Percentiles rank a stretch among this genome's conserved stretches.
phyloP scores from a whole-genome alignment of 2,797 vertebrate species.

The Aselliscus stoliczkanus region DNA sequence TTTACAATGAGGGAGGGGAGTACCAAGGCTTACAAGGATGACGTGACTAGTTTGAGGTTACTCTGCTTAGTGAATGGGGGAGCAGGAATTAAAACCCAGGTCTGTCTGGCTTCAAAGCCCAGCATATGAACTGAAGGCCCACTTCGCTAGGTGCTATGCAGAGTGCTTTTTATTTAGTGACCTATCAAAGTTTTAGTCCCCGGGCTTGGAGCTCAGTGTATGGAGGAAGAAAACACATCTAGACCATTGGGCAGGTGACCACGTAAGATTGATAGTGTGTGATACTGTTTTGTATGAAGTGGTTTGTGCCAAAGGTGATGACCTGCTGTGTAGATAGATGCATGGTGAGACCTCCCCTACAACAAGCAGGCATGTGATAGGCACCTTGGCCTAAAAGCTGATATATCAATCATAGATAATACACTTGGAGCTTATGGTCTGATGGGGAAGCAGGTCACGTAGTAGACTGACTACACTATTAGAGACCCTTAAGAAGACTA shows the following conservation, averaged over 20 bases:
- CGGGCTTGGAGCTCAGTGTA: not conserved
- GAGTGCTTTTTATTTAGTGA: not conserved
- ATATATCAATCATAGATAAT: not conserved
- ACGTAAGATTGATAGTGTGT: rapidly evolving
- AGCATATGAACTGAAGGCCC: not conserved
- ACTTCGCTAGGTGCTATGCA: not conserved
- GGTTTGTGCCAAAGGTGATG: not conserved
- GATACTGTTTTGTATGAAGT: not conserved
- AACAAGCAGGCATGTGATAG: not conserved
- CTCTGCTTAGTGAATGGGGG: not conserved
- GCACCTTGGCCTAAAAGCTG: not conserved
- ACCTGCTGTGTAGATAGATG: not conserved
- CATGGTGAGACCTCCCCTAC: not conserved
- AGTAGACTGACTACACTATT: not conserved
- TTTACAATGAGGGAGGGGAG: not conserved
- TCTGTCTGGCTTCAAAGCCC: not conserved
- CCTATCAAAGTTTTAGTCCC: not conserved
- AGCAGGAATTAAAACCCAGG: not conserved
- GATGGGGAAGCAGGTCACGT: not conserved
- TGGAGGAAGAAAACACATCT: not conserved
- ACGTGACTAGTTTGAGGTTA: not conserved
- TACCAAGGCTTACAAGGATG: not conserved
- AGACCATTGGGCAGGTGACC: not conserved
- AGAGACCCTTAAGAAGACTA: not conserved
- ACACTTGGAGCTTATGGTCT: not conserved